Evolutionary conservation across 2,797 vertebrate genomes (phyloP).

Genomic region (Acestrorhynchus altus): DNA sequence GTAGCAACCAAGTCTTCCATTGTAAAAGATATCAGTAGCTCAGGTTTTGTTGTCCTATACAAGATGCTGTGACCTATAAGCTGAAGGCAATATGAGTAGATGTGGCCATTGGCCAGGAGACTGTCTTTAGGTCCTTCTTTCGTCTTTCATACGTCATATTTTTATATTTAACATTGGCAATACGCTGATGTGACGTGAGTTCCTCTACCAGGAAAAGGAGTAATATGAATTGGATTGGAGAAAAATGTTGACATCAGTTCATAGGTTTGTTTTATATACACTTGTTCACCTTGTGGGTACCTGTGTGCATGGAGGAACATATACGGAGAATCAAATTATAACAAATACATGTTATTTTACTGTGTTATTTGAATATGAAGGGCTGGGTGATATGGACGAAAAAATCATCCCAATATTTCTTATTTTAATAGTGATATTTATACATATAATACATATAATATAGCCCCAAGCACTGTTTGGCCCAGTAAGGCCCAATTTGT

Average conservation of each 20-base stretch:
- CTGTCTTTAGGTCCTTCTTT: slow-evolving; percentile 1
- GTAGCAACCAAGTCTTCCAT: slow-evolving; percentile 73
- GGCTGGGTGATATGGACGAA: too few relatives aligned
- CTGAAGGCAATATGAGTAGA: slow-evolving; percentile 1
- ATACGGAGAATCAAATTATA: neutral
- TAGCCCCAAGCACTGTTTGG: too few relatives aligned
- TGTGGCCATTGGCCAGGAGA: neutral
- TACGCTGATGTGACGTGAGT: neutral
- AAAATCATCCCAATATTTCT: too few relatives aligned
- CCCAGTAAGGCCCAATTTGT: too few relatives aligned
- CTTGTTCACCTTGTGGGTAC: neutral
- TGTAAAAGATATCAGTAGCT: slow-evolving; percentile 40
- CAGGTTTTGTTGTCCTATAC: slow-evolving; percentile 40
- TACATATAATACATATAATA: too few relatives aligned
- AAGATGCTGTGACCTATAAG: slow-evolving; percentile 17
- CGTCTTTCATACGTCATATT: slow-evolving; percentile 5
- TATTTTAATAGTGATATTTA: too few relatives aligned
- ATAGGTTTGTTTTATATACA: neutral
- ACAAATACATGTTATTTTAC: too few relatives aligned
- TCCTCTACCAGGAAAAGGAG: neutral
- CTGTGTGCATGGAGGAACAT: neutral
- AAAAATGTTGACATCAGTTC: neutral
- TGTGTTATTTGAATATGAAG: neutral
- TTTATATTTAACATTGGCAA: slow-evolving; percentile 7
- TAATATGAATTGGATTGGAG: neutral